Evolutionary conservation across 1,140 invertebrate genomes (phyloP), one percentile per base, ranked within the genome.

Genomic region (Atta cephalotes): DNA sequence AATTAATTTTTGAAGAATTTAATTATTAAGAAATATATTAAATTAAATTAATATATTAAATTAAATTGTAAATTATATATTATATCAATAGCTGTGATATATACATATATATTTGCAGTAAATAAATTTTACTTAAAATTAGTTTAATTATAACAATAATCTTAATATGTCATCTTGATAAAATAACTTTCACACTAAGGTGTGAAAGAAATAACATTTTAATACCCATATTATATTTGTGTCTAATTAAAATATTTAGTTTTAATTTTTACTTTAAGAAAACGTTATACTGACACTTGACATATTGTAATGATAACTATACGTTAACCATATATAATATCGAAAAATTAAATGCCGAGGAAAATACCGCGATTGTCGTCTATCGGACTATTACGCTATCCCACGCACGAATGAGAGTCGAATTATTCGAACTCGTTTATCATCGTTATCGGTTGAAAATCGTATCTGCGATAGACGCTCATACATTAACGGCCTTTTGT

Each of bases 401-500:
- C 21, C 31, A 51, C 21, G 39, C 18, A 39, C 28, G 25, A 49
- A 25, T 12, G 56, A 45, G 21, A 71, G 56, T 21, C 56, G 39
- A 39, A 74, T 74, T 62, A 82, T 82, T 25, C 70, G 39, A 35
- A 84, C 80, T 84, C 80, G 70, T 84, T 84, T 84, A 84, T 87
- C 80, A 85, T 74, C 77, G 72, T 87, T 88, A 81, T 80, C 66
- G 49, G 78, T 21, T 31, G 35, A 66, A 85, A 88, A 89, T 66
- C 66, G 77, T 53, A 81, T 85, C 81, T 82, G 70, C 78, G 88
- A 91, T 91, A 85, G 91, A 68, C 81, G 70, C 28, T 71, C 63
- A 63, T 79, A 79, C 86, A 84, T 91, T 91, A 86, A 90, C 76
- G 63, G 71, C 49, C 63, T 71, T 88, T 87, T 88, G 84, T 89